Evolutionary conservation across 2,113 vertebrate species (phyloP).

Genomic region (Kryptolebias marmoratus): DNA sequence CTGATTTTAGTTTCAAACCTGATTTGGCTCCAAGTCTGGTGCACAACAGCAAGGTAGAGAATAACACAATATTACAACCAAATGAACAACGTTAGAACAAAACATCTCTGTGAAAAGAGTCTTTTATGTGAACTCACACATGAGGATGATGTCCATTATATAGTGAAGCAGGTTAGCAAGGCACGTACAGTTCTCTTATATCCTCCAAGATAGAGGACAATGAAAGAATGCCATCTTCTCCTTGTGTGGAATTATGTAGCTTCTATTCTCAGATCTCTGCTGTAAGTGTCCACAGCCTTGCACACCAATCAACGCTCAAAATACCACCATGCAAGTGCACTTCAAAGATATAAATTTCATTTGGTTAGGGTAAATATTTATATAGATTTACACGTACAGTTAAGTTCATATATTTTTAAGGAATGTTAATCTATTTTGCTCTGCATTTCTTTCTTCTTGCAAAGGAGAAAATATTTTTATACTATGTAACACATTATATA

Average conservation of each 20-base stretch:
- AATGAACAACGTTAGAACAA: conserved; percentile 29
- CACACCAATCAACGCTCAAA: conserved; percentile 63
- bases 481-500: conserved; percentile 89
- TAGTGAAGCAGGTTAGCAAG: conserved; percentile 67
- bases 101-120: conserved; percentile 62
- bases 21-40: conserved; percentile 42
- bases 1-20: conserved; percentile 39
- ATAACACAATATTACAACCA: conserved; percentile 40
- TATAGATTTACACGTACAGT: conserved; percentile 84
- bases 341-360: conserved; percentile 74
- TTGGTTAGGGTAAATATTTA: conserved; percentile 83
- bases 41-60: conserved; percentile 42
- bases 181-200: conserved; percentile 65
- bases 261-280: conserved; percentile 22
- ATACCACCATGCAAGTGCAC: conserved; percentile 82
- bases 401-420: conserved; percentile 83
- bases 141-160: conserved; percentile 71
- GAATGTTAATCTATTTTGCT: conserved; percentile 84
- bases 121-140: conserved; percentile 44
- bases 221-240: conserved; percentile 47
- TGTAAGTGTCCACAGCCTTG: conserved; percentile 61
- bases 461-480: conserved; percentile 93
- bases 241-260: conserved; percentile 41
- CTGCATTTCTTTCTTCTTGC: conserved; percentile 71
- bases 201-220: conserved; percentile 44